Evolutionary conservation across 2,113 vertebrate species (phyloP), one percentile per base, ranked within the genome.

Genomic region (Fulmarus glacialis): DNA sequence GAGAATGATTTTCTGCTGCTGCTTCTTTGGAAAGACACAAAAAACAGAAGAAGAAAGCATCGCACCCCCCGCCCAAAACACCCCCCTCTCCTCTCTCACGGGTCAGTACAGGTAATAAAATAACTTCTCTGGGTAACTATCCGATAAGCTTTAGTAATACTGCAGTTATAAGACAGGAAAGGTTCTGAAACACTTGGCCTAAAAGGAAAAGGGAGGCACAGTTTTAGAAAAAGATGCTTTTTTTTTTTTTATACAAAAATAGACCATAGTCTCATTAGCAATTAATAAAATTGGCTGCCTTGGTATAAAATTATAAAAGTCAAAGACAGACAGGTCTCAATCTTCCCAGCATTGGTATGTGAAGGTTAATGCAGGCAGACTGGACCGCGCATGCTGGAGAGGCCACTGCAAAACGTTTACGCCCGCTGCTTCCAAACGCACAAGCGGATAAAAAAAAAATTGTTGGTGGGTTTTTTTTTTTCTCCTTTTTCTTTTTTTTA

Each of bases 261-360:
- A 98, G 97, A 98, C 86, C 91, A 58, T 2, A 86, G 97, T 97
- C 98, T 98, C 91, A 60, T 93, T 42, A 90, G 98, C 84, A 68
- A 87, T 96, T 90, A 94, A 94, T 63, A 95, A 98, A 98, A 87
- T 53, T 74, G 96, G 95, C 98, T 87, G 89, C 94, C 97, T 96
- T 4, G 90, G 63, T 98, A 98, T 82, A 98, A 98, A 98, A 97
- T 91, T 93, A 97, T 77, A 96, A 98, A 98, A 98, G 96, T 92
- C 93, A 62, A 78, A 60, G 64, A 47, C 84, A 67, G 93, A 50
- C 56, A 40, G 87, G 88, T 84, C 87, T 96, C 34, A 7, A 34
- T 36, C 85, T 83, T 40, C 30, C 94, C 93, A 90, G 89, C 82
- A 32, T 2, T 5, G 89, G 38, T 2, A n/a, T 1, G 38, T 10